These are phyloP conservation scores for Schizothorax lantsangensis DNA, from an alignment of 2,797 vertebrate genomes.

Conservation along the genomic window DNA sequence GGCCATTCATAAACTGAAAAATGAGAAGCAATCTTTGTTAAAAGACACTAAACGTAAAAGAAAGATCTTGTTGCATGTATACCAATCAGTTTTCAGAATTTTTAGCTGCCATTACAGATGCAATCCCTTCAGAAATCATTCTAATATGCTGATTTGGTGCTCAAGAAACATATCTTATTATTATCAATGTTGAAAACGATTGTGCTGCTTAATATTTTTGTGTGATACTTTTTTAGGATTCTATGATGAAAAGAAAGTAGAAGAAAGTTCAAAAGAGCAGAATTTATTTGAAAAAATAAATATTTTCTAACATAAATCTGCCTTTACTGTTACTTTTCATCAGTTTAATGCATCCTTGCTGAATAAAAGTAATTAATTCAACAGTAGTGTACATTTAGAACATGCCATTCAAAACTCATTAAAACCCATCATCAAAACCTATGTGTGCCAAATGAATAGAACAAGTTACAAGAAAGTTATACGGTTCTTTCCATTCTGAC, in stretches of 20 bases:
- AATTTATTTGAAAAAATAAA: not conserved
- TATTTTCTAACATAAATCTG: not conserved
- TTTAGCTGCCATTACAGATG: not conserved
- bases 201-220: not conserved
- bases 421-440: not conserved
- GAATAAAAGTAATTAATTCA: not conserved
- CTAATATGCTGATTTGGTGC: not conserved
- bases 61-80: not conserved
- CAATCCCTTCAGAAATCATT: not conserved
- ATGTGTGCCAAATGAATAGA: not conserved
- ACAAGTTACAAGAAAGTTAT: not conserved
- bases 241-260: not conserved
- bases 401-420: not conserved
- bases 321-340: too few species aligned
- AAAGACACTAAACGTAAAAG: not conserved
- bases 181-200: not conserved
- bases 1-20: constrained; percentile 13
- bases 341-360: not conserved
- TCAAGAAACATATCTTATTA: not conserved
- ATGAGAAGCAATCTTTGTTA: not conserved
- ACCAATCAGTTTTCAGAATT: not conserved
- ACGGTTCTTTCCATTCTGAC: not conserved
- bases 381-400: not conserved
- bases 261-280: not conserved
- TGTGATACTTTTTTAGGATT: too few species aligned